Percentiles rank a stretch among this genome's conserved stretches.
Conservation (phyloP, 2,797 vertebrate genomes). For the Tapirus indicus region DNA sequence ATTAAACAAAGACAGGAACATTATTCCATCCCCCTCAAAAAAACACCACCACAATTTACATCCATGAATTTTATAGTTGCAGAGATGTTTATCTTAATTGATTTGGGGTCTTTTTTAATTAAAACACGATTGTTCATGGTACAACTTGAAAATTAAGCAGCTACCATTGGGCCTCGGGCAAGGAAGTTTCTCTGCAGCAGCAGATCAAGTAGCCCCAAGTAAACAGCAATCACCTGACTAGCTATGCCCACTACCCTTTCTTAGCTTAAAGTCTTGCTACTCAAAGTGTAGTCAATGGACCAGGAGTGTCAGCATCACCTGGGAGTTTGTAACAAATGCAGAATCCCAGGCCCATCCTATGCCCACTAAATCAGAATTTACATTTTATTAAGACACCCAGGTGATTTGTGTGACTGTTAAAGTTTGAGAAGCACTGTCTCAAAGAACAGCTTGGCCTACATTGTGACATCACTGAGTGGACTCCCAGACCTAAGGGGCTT, state of each 20-base stretch:
- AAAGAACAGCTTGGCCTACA: not conserved
- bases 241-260: not conserved
- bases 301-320: not conserved
- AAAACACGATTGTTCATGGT: conserved; percentile 68
- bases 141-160: conserved; percentile 70
- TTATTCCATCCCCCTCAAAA: conserved; percentile 58
- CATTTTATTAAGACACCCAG: conserved; percentile 24
- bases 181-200: conserved; percentile 38
- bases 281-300: not conserved
- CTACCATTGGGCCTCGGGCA: conserved; percentile 40
- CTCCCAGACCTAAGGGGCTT: not conserved
- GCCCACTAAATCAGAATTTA: conserved; percentile 16
- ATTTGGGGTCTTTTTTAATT: conserved; percentile 74
- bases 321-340: not conserved
- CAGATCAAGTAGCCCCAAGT: not conserved
- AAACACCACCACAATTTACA: conserved; percentile 69
- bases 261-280: conserved; percentile 23
- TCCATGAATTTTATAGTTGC: conserved; percentile 67
- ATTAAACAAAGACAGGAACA: conserved; percentile 74
- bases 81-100: conserved; percentile 75
- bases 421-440: not conserved
- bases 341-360: not conserved
- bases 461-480: not conserved
- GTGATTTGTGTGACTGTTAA: not conserved
- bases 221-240: conserved; percentile 23